These are phyloP conservation scores for Campoletis sonorensis DNA, from an alignment of 1,140 invertebrate species.

Conservation along the genomic window DNA sequence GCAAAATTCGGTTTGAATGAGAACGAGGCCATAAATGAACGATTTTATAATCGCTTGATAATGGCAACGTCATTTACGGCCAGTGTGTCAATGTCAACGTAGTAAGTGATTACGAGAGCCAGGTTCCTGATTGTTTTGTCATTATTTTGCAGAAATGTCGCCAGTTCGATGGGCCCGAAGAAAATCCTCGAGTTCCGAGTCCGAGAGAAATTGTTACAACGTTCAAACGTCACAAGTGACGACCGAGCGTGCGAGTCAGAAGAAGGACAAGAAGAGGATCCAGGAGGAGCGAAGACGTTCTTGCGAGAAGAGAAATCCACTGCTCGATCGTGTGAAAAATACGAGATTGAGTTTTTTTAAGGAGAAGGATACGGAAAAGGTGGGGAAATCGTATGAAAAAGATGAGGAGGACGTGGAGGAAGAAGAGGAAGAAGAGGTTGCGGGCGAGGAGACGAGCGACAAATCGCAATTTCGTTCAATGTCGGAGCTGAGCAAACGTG, in stretches of 20 bases:
- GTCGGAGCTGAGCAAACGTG: constrained; percentile 60
- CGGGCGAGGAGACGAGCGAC: background rate
- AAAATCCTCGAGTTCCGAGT: constrained; percentile 82
- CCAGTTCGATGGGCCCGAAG: constrained; percentile 81
- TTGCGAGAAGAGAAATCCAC: constrained; percentile 82
- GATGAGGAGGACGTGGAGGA: constrained; percentile 67
- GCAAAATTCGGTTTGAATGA: no score
- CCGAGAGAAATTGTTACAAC: constrained; percentile 83
- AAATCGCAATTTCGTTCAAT: constrained; percentile 64
- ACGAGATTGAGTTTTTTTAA: constrained; percentile 83
- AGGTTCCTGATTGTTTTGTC: background rate
- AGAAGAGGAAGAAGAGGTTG: constrained; percentile 56
- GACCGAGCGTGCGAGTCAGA: constrained; percentile 67
- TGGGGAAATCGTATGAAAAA: constrained; percentile 67
- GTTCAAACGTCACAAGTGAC: constrained; percentile 76
- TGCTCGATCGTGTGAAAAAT: constrained; percentile 84
- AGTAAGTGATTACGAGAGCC: no score
- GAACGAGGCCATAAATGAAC: no score
- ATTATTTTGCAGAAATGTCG: constrained; percentile 80
- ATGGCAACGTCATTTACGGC: no score
- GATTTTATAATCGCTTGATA: no score
- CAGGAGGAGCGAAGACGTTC: constrained; percentile 76
- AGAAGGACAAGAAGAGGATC: constrained; percentile 72
- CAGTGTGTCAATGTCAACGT: background rate
- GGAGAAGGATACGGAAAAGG: constrained; percentile 73